Conservation (phyloP, 2,888 invertebrate genomes). For the Anorthoa munda region DNA sequence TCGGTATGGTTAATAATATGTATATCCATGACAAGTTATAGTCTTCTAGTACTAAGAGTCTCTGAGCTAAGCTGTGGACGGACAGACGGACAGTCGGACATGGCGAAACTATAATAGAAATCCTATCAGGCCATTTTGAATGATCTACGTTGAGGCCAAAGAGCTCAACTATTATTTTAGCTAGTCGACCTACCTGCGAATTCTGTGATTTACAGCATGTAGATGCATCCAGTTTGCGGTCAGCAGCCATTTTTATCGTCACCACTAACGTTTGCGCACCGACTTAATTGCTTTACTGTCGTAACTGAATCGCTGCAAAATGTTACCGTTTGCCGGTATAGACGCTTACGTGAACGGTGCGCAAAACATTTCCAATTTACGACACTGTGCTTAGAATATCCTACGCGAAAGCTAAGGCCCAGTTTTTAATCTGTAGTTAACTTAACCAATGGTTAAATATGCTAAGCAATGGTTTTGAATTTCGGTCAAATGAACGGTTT, state of each 20-base stretch:
- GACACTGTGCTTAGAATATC: neutral
- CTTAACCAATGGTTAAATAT: no score
- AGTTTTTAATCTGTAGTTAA: no score
- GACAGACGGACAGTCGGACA: no score
- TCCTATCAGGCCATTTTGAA: neutral
- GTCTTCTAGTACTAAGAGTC: no score
- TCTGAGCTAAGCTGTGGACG: no score
- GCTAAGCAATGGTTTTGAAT: no score
- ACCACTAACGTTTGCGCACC: constrained; percentile 37
- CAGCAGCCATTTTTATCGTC: constrained; percentile 48
- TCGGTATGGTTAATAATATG: no score
- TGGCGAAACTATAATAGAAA: neutral
- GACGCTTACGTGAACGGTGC: constrained; percentile 4
- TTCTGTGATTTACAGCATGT: constrained; percentile 43
- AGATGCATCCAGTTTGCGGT: constrained; percentile 38
- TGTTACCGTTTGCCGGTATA: constrained; percentile 1
- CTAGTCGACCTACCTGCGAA: constrained; percentile 7
- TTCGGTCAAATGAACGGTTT: no score
- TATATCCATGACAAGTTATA: no score
- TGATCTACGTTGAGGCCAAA: neutral
- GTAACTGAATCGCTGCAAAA: constrained; percentile 40
- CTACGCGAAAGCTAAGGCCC: neutral
- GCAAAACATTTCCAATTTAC: neutral
- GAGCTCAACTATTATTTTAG: neutral
- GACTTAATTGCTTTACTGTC: constrained; percentile 47